Percentiles rank a stretch among this genome's conserved stretches.
These are phyloP conservation scores for Diaperis boleti DNA, from an alignment of 2,888 invertebrate genomes.

Conservation along the genomic window DNA sequence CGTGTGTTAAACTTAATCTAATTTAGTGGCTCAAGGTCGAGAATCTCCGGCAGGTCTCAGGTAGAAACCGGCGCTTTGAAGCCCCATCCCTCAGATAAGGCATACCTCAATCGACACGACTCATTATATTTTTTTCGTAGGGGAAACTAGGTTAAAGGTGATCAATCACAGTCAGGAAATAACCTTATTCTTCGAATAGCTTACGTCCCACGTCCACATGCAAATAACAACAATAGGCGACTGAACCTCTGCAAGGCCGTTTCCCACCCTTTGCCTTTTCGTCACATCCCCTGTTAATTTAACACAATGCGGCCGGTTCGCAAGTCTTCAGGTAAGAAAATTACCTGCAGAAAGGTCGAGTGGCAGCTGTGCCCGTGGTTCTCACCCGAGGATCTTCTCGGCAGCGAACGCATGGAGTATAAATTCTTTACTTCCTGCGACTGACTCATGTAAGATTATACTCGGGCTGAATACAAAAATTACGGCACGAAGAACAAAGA, in stretches of 20 bases:
- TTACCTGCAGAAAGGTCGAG: constrained; percentile 36
- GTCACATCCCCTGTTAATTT: constrained; percentile 22
- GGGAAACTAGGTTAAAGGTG: not conserved
- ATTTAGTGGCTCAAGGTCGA: not conserved
- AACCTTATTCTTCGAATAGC: constrained; percentile 5
- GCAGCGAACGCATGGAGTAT: constrained; percentile 40
- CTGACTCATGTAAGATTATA: constrained; percentile 55
- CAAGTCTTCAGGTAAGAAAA: constrained; percentile 34
- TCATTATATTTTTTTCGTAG: no score
- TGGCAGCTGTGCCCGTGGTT: constrained; percentile 23
- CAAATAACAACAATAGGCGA: not conserved
- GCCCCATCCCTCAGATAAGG: no score
- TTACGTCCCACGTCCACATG: not conserved
- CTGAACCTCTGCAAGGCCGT: not conserved
- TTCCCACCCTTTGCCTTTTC: not conserved
- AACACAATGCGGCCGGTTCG: constrained; percentile 25
- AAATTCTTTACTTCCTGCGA: constrained; percentile 58
- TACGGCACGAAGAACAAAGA: constrained; percentile 47
- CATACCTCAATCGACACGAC: no score
- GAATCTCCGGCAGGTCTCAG: not conserved
- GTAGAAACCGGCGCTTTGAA: not conserved
- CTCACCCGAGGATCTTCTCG: constrained; percentile 20
- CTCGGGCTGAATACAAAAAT: constrained; percentile 54
- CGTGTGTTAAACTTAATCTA: not conserved
- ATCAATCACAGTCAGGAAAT: constrained; percentile 13